phyloP scores from a whole-genome alignment of 2,888 invertebrate genomes.

The Athetis lepigone region DNA sequence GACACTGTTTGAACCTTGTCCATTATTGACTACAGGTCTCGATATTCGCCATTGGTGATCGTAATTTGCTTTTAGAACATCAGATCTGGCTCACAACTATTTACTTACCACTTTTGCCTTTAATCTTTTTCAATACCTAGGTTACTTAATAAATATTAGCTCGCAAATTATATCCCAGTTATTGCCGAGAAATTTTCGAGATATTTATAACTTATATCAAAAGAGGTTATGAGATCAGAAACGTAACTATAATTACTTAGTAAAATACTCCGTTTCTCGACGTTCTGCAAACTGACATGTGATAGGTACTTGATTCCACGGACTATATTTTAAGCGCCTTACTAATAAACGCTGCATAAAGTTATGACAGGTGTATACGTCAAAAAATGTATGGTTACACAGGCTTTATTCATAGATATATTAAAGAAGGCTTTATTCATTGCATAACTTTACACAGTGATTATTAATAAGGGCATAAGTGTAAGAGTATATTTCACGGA shows the following conservation, averaged over 20 bases:
- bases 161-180: neutral
- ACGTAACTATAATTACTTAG: too few relatives aligned
- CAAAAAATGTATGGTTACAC: too few relatives aligned
- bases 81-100: neutral
- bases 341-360: too few relatives aligned
- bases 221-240: slow-evolving; percentile 2
- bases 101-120: neutral
- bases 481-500: too few relatives aligned
- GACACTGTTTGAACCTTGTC: neutral
- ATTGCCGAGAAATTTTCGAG: neutral
- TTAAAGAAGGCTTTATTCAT: too few relatives aligned
- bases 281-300: neutral
- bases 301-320: neutral
- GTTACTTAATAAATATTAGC: neutral
- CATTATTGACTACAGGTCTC: neutral
- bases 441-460: too few relatives aligned
- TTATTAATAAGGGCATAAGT: too few relatives aligned
- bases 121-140: neutral
- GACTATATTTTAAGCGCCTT: neutral
- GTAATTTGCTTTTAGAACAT: neutral
- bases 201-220: slow-evolving; percentile 2
- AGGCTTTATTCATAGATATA: too few relatives aligned
- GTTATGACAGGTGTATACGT: too few relatives aligned
- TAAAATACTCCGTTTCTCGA: neutral
- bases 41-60: neutral